Evolutionary conservation across 1,140 invertebrate genomes (phyloP).

Genomic region (Dysdera silvatica): DNA sequence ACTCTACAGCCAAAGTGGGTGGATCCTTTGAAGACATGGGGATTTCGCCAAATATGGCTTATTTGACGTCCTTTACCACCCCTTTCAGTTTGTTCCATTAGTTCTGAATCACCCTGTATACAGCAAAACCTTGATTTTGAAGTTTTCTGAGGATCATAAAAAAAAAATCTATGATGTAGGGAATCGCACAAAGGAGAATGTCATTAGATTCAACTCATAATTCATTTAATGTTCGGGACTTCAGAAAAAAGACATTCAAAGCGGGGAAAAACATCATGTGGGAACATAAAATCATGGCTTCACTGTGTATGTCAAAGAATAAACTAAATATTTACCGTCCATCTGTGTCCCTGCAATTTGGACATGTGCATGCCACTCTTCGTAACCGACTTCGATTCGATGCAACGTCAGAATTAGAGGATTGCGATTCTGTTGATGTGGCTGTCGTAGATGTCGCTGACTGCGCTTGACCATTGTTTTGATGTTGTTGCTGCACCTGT

Average conservation of each 20-base stretch:
- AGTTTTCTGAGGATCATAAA: too few species aligned
- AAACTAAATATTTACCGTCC: slow-evolving; percentile 48
- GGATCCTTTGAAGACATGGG: too few species aligned
- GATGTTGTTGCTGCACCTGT: slow-evolving; percentile 13
- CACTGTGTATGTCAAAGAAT: neutral
- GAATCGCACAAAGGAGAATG: neutral
- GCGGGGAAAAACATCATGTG: neutral
- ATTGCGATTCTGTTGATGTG: slow-evolving; percentile 26
- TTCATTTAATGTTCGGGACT: neutral
- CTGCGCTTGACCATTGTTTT: neutral
- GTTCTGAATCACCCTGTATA: too few species aligned
- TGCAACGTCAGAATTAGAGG: slow-evolving; percentile 10
- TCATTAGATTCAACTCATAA: neutral
- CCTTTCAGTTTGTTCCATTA: too few species aligned
- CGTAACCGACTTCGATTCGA: slow-evolving; percentile 50
- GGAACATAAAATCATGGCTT: neutral
- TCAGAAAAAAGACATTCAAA: neutral
- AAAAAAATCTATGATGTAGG: too few species aligned
- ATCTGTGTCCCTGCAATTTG: slow-evolving; percentile 86
- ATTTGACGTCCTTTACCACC: too few species aligned
- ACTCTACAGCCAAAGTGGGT: too few species aligned
- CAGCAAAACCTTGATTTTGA: too few species aligned
- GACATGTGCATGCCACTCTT: slow-evolving; percentile 90
- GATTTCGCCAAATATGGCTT: too few species aligned
- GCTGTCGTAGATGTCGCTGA: slow-evolving; percentile 24